Evolutionary conservation across 2,888 invertebrate genomes (phyloP), one percentile per base, ranked within the genome.

Genomic region (Caradrina kadenii): DNA sequence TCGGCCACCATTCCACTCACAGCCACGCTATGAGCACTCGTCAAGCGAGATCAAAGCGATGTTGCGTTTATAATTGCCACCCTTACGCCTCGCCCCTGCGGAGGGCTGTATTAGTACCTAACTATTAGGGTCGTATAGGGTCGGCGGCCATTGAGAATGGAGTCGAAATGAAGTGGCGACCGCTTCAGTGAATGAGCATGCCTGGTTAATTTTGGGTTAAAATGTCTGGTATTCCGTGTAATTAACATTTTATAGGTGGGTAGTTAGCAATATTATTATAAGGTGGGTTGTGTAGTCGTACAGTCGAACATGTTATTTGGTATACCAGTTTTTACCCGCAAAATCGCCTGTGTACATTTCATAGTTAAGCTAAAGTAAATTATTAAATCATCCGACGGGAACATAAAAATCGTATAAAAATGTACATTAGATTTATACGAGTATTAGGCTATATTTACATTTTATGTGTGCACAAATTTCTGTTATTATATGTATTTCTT

Each of bases 61-160:
- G 89, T 84, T 77, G 79, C 88, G 83, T 89, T 89, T 85, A 87
- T 92, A 93, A 92, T 92, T 92, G 91, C 90, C 89, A 87, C 91
- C 84, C 91, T 91, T 84, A 75, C 88, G 80, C 89, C 72, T 80
- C 79, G 13, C 72, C 75, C 84, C 80, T 73, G n/a, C 39, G 52
- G 63, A 65, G 77, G 78, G 74, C 63, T n/a, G 60, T 65, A 55
- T 35, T 35, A 35, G 67, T 58, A 42, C 52, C 56, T 53, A 69
- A 76, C 68, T 73, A 54, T 71, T 66, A 82, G 73, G 74, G 68
- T 62, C 59, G 64, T 49, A 63, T 63, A 81, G 73, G 77, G 75
- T 67, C 59, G 66, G 61, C 54, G 48, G 68, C 74, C 65, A 84
- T 70, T 61, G 74, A 67, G 54, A 56, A 68, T 62, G 64, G 54